phyloP scores from a whole-genome alignment of 1,140 invertebrate species.

The Chionoecetes opilio region DNA sequence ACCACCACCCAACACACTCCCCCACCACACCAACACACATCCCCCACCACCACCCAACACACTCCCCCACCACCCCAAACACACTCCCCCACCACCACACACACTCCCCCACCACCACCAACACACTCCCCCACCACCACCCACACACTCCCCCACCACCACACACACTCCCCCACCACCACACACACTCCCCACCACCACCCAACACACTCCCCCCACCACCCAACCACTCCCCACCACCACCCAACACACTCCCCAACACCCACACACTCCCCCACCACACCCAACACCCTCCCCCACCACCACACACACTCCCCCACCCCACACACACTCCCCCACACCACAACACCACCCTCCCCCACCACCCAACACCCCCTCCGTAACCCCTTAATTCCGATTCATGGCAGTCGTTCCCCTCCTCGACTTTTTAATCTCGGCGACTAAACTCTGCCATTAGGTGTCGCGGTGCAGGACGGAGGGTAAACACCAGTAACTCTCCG shows the following conservation, averaged over 20 bases:
- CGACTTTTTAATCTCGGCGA: constrained; percentile 9
- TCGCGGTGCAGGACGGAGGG: neutral
- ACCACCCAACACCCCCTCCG: neutral
- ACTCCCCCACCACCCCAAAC: neutral
- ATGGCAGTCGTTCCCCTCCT: neutral
- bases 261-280: neutral
- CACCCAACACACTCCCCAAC: neutral
- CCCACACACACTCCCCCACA: too few species aligned
- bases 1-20: too few species aligned
- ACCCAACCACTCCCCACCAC: neutral
- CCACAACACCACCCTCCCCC: neutral
- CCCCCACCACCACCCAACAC: neutral
- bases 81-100: too few species aligned
- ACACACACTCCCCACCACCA: too few species aligned
- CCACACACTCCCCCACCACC: too few species aligned
- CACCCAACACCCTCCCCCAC: too few species aligned
- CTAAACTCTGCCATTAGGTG: constrained; percentile 58
- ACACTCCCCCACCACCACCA: too few species aligned
- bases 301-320: too few species aligned
- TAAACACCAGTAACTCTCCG: constrained; percentile 65
- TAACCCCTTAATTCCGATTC: neutral
- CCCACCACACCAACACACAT: neutral
- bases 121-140: too few species aligned
- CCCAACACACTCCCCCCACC: too few species aligned
- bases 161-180: too few species aligned